Conservation (phyloP, 2,888 invertebrate genomes). For the Phasia obesa region DNA sequence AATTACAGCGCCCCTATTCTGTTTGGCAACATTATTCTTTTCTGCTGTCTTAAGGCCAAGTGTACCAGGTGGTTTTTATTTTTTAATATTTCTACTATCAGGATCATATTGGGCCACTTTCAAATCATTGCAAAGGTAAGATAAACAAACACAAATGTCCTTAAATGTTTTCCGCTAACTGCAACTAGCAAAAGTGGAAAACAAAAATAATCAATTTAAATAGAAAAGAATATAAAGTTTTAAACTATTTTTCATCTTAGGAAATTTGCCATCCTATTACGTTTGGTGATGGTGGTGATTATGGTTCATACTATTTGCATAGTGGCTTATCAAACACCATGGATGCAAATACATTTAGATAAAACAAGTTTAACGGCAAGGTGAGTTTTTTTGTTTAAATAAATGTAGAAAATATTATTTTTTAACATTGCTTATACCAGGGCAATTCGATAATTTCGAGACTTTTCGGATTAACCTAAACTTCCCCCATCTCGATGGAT, state of each 20-base stretch:
- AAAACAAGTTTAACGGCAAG: slow-evolving; percentile 88
- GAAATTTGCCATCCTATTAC: slow-evolving; percentile 89
- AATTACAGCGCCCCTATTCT: slow-evolving; percentile 79
- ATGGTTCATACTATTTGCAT: slow-evolving; percentile 88
- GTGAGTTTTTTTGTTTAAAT: slow-evolving; percentile 82
- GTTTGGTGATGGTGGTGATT: slow-evolving; percentile 89
- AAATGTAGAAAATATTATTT: no score
- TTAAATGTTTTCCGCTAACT: not conserved
- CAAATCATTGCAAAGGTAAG: slow-evolving; percentile 86
- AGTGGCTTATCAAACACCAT: slow-evolving; percentile 92
- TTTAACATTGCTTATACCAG: no score
- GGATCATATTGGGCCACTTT: slow-evolving; percentile 95
- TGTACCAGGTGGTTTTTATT: slow-evolving; percentile 92
- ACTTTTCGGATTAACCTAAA: no score
- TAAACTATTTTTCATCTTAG: slow-evolving; percentile 75
- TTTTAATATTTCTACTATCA: slow-evolving; percentile 91
- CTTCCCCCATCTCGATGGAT: no score
- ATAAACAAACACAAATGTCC: slow-evolving; percentile 58
- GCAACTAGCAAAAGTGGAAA: not conserved
- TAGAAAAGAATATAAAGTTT: not conserved
- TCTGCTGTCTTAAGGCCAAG: slow-evolving; percentile 89
- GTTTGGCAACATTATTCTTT: slow-evolving; percentile 80
- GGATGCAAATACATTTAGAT: slow-evolving; percentile 89
- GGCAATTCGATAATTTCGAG: no score
- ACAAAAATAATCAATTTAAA: slow-evolving; percentile 43